phyloP scores from a whole-genome alignment of 1,140 invertebrate genomes.

The Lasioglossum baleicum region DNA sequence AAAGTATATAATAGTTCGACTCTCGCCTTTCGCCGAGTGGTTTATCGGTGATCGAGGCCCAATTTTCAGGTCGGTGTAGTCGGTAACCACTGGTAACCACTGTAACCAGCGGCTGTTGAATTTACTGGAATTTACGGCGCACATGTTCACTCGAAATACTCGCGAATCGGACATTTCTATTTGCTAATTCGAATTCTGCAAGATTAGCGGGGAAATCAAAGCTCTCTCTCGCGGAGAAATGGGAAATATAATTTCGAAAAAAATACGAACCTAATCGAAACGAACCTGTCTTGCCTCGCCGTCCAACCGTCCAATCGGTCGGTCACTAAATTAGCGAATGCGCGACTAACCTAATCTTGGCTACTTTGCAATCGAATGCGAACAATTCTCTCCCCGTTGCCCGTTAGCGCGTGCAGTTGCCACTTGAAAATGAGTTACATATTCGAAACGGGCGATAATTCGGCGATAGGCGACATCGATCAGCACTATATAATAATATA shows the following conservation, averaged over 20 bases:
- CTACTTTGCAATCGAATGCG: background rate
- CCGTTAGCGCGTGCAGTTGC: background rate
- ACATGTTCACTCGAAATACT: no score
- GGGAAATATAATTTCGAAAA: background rate
- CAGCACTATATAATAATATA: background rate
- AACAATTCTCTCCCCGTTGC: constrained; percentile 2
- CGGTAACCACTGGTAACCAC: no score
- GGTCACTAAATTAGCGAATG: constrained; percentile 14
- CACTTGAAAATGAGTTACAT: constrained; percentile 6
- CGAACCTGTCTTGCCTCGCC: background rate
- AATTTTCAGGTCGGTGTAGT: constrained; percentile 27
- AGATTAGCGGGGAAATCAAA: background rate
- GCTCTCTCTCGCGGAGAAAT: background rate
- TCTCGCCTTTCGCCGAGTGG: background rate
- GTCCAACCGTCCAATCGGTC: background rate
- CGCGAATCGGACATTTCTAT: background rate
- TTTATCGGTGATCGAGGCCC: background rate
- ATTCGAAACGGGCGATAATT: constrained; percentile 12
- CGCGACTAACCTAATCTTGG: constrained; percentile 17
- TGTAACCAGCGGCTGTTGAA: constrained; percentile 12
- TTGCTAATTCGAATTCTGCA: background rate
- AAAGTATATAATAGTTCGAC: background rate
- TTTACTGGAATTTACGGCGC: background rate
- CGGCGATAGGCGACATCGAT: background rate
- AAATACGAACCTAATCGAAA: constrained; percentile 35